Evolutionary conservation across 1,140 invertebrate species (phyloP).

Genomic region (Brachionus rotundiformis): DNA sequence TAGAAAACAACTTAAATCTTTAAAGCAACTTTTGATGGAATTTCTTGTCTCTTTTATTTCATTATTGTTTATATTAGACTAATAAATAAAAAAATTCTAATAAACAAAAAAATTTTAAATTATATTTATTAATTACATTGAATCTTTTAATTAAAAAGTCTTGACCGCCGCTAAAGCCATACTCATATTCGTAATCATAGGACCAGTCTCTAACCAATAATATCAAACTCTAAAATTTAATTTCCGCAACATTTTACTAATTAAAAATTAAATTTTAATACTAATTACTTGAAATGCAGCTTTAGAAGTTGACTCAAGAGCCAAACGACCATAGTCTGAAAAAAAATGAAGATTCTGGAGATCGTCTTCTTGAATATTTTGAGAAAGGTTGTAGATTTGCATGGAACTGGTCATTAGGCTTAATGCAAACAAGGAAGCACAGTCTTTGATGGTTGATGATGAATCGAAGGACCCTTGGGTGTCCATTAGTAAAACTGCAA

Average conservation of each 20-base stretch:
- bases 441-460: slow-evolving; percentile 90
- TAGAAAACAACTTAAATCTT: slow-evolving; percentile 89
- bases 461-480: slow-evolving; percentile 97
- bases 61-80: slow-evolving; percentile 75
- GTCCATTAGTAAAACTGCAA: slow-evolving; percentile 87
- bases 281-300: slow-evolving; percentile 49
- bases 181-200: slow-evolving; percentile 92
- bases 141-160: slow-evolving; percentile 81
- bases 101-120: slow-evolving; percentile 73
- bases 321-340: slow-evolving; percentile 48
- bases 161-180: slow-evolving; percentile 84
- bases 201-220: slow-evolving; percentile 98
- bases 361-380: slow-evolving; percentile 95
- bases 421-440: slow-evolving; percentile 90
- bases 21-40: slow-evolving; percentile 91
- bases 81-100: not conserved
- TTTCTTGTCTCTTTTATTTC: slow-evolving; percentile 88
- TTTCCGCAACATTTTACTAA: too few species aligned
- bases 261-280: too few species aligned
- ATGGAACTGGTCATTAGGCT: slow-evolving; percentile 93
- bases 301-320: slow-evolving; percentile 1
- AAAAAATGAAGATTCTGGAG: slow-evolving; percentile 82
- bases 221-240: slow-evolving; percentile 69
- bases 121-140: slow-evolving; percentile 78
- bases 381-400: slow-evolving; percentile 90